These are phyloP conservation scores for Steromphala cineraria DNA, from an alignment of 2,888 invertebrate genomes.

Conservation along the genomic window DNA sequence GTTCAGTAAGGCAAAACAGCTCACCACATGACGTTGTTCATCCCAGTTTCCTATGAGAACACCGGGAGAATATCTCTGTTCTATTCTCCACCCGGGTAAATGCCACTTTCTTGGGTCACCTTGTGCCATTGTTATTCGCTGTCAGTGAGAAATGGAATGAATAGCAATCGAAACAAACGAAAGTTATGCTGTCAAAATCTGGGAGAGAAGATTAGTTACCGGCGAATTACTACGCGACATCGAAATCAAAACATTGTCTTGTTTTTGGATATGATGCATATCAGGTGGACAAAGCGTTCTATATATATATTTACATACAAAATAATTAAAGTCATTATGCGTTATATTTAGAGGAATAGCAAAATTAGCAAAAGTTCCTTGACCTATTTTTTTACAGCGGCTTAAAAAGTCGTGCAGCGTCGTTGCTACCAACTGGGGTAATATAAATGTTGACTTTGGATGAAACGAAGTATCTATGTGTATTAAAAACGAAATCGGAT, in stretches of 20 bases:
- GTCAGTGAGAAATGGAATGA: neutral
- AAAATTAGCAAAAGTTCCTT: neutral
- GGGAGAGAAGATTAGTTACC: neutral
- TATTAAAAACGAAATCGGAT: neutral
- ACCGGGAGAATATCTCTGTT: constrained; percentile 67
- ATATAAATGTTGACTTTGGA: neutral
- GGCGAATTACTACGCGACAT: neutral
- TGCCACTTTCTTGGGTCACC: constrained; percentile 62
- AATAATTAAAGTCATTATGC: neutral
- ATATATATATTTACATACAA: neutral
- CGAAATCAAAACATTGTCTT: neutral
- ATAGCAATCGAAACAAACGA: neutral
- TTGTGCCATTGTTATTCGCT: constrained; percentile 46
- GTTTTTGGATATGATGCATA: neutral
- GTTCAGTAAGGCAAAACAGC: too few species aligned
- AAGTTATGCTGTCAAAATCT: neutral
- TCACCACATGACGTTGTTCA: constrained; percentile 69
- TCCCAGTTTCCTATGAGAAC: constrained; percentile 74
- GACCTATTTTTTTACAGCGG: neutral
- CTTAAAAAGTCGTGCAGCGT: neutral
- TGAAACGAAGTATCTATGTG: neutral
- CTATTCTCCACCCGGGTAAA: constrained; percentile 73
- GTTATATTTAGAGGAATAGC: neutral
- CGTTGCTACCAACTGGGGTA: constrained; percentile 16
- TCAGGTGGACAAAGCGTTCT: neutral